phyloP scores from a whole-genome alignment of 53 echinoderm and acorn worm genomes.

The Pentamera pediparva region DNA sequence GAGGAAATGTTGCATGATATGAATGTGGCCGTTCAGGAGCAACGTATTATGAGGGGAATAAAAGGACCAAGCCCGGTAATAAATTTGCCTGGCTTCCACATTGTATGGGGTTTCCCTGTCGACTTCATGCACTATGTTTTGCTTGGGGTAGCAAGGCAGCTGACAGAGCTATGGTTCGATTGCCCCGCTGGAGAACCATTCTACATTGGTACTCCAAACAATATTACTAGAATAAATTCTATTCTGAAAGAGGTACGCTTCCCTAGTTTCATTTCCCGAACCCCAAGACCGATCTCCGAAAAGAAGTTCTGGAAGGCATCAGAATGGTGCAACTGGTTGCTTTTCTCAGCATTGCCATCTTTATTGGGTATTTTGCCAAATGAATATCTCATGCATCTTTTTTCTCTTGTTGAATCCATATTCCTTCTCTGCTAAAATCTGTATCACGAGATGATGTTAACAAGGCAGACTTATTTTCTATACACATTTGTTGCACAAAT shows the following conservation, averaged over 20 bases:
- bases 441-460: slow-evolving; percentile 28
- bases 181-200: slow-evolving; percentile 27
- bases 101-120: slow-evolving; percentile 40
- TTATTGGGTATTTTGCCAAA: neutral
- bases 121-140: slow-evolving; percentile 52
- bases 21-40: slow-evolving; percentile 28
- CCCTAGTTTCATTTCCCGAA: neutral
- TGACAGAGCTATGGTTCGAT: slow-evolving; percentile 46
- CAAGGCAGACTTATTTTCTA: slow-evolving; percentile 29
- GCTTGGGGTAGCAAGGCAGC: slow-evolving; percentile 41
- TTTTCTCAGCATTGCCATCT: slow-evolving; percentile 2
- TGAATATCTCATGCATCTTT: slow-evolving; percentile 13
- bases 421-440: slow-evolving; percentile 37
- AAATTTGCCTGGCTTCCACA: slow-evolving; percentile 26
- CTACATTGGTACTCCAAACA: slow-evolving; percentile 43
- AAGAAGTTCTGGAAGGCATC: slow-evolving; percentile 45
- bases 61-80: slow-evolving; percentile 41
- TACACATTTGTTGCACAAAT: slow-evolving; percentile 38
- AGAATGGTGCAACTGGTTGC: slow-evolving; percentile 43
- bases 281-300: slow-evolving; percentile 22
- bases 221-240: neutral
- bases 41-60: slow-evolving; percentile 36
- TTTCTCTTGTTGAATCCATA: slow-evolving; percentile 30
- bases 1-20: slow-evolving; percentile 39
- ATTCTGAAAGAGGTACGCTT: neutral